Evolutionary conservation across 2,888 invertebrate species (phyloP), one percentile per base, ranked within the genome.

Genomic region (Agonopterix arenella): DNA sequence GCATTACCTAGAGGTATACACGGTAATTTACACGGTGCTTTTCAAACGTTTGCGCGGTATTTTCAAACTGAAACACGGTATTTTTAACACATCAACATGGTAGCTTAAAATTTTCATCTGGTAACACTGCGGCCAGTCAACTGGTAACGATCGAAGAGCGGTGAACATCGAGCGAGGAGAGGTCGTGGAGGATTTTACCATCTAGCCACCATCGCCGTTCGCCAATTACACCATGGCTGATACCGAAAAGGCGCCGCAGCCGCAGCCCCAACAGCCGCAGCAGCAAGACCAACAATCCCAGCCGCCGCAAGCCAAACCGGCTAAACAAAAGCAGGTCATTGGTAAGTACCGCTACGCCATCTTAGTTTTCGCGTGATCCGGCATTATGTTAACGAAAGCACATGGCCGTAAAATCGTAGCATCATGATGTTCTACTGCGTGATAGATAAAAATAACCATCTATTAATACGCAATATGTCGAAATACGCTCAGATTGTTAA

Each of bases 221-320:
- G 91, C 92, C 91, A 93, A 92, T 91, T 92, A 93, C 93, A 93
- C 93, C 94, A 97, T 97, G 97, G 96, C 97, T 95, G 97, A 97
- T 95, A 94, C 96, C 92, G 97, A 96, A 91, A 94, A 94, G 90
- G 93, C 93, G 91, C 92, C 93, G 92, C 89, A 93, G 91, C 85
- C 92, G 91, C 90, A 90, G 84, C 89, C 84, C 71, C 88, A 89
- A 74, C 80, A 93, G 90, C 28, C 28, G 28, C 93, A 92, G 90
- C 92, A 92, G 90, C 80, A 76, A 65, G 75, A 93, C 86, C 93
- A 92, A 89, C 90, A 92, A 90, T 70, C 91, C 85, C 90, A 86
- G 79, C 83, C 89, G 88, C 90, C 85, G 82, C 89, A 84, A 84
- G 84, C 85, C 74, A 90, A 90, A 91, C 91, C 92, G 90, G 92